Percentiles rank a stretch among this genome's conserved stretches.
Conservation (phyloP, 2,888 invertebrate species). For the Caenorhabditis sp. region DNA sequence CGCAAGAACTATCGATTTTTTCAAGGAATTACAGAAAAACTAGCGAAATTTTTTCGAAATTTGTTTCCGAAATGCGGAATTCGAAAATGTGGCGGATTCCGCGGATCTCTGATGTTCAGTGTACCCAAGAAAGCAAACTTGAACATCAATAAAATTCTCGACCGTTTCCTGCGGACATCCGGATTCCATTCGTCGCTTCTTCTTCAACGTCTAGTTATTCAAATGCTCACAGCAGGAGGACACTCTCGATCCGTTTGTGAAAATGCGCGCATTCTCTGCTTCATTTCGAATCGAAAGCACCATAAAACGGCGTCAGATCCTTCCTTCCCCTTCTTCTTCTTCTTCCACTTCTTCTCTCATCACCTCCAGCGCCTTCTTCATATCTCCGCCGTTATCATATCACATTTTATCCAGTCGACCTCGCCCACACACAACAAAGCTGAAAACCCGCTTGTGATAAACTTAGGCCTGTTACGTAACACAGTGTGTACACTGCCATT, state of each 20-base stretch:
- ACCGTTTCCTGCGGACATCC: no score
- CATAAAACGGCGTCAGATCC: conserved; percentile 20
- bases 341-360: not conserved
- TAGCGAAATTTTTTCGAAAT: no score
- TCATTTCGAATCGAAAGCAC: conserved; percentile 18
- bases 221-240: conserved; percentile 40
- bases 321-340: conserved; percentile 4
- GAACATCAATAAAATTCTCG: no score
- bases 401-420: conserved; percentile 46
- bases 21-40: no score
- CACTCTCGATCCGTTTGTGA: not conserved
- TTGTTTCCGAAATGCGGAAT: not conserved
- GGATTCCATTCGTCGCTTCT: conserved; percentile 35
- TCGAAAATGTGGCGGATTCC: no score
- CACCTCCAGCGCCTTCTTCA: not conserved
- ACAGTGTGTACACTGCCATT: conserved; percentile 41
- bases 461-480: conserved; percentile 51
- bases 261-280: conserved; percentile 13
- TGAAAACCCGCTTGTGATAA: conserved; percentile 39
- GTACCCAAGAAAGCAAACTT: no score
- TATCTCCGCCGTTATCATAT: conserved; percentile 30
- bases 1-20: no score
- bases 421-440: conserved; percentile 35
- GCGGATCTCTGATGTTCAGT: no score
- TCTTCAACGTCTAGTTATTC: conserved; percentile 17